Evolutionary conservation across 2,888 invertebrate species (phyloP).

Genomic region (Lasioglossum malachurum): DNA sequence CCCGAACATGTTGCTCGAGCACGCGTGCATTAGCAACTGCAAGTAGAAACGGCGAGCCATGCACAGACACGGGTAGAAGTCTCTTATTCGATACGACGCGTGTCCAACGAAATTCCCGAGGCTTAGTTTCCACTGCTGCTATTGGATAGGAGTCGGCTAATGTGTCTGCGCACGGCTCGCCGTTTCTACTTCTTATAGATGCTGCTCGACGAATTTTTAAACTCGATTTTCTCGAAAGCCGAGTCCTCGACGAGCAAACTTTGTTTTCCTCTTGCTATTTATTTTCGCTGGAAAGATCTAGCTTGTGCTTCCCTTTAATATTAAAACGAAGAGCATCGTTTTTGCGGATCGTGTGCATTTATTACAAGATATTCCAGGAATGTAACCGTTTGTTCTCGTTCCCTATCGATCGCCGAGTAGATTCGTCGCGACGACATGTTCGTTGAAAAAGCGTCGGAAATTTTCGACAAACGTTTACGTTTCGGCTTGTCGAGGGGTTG

Average conservation of each 20-base stretch:
- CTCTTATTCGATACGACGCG: not conserved
- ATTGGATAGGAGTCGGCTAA: conserved; percentile 6
- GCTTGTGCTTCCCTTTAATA: not conserved
- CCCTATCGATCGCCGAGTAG: not conserved
- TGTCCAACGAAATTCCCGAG: not conserved
- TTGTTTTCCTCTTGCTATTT: not conserved
- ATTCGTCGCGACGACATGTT: not conserved
- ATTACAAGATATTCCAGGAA: not conserved
- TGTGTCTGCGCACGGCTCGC: not conserved
- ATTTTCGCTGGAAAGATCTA: not conserved
- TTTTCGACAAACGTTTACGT: conserved; percentile 32
- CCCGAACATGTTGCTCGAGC: not conserved
- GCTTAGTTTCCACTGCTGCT: not conserved
- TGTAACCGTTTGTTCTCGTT: not conserved
- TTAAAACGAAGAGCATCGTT: not conserved
- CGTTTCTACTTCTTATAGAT: conserved; percentile 1
- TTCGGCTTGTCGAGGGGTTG: conserved; percentile 23
- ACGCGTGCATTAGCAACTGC: not conserved
- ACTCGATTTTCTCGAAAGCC: not conserved
- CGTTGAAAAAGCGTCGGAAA: not conserved
- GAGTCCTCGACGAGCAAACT: not conserved
- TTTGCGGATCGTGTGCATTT: not conserved
- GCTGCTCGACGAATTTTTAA: conserved; percentile 1
- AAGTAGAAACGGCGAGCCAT: not conserved
- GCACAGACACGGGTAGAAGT: not conserved